Evolutionary conservation across 2,888 invertebrate species (phyloP), one percentile per base, ranked within the genome.

Genomic region (Meghimatium bilineatum): DNA sequence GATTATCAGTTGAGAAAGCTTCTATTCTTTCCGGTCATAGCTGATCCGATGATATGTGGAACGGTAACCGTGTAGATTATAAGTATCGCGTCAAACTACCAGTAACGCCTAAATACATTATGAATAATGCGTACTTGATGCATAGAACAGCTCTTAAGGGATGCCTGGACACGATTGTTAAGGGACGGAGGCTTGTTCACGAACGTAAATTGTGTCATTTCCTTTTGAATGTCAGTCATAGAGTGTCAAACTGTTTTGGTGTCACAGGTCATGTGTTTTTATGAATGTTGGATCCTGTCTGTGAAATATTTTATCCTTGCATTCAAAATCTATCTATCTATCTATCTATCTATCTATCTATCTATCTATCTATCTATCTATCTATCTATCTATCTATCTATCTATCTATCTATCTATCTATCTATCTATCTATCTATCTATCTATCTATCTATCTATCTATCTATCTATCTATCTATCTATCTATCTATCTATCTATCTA

Each of bases 341-440:
- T 83, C 71, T 77, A 29, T 78, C 83, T 83, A 34, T 83, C 78
- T 78, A 56, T n/a, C n/a, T n/a, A n/a, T n/a, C n/a, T n/a, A n/a
- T n/a, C n/a, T n/a, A n/a, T n/a, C n/a, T n/a, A n/a, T n/a, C n/a
- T n/a, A n/a, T n/a, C n/a, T n/a, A n/a, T n/a, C n/a, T n/a, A n/a
- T n/a, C n/a, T n/a, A n/a, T n/a, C 29, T 79, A 36, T 44, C 10
- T 79, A 20, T 56, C 17, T 56, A 56, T 17, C 56, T 56, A 17
- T 56, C 56, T 56, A 56, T 56, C 17, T 17, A 17, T 56, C 17
- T 56, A 56, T 56, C 17, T 17, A 56, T 56, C 3, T 56, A 49
- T 49, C 17, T 56, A 56, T 56, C 6, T 56, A 1, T 49, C 8
- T 66, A 36, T 67, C 32, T 66, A 10, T 44, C 20, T 79, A n/a